A percentile compares a stretch with the other conserved stretches of the same genome.
phyloP scores from a whole-genome alignment of 1,140 invertebrate genomes.

The Drosophila tropicalis region DNA sequence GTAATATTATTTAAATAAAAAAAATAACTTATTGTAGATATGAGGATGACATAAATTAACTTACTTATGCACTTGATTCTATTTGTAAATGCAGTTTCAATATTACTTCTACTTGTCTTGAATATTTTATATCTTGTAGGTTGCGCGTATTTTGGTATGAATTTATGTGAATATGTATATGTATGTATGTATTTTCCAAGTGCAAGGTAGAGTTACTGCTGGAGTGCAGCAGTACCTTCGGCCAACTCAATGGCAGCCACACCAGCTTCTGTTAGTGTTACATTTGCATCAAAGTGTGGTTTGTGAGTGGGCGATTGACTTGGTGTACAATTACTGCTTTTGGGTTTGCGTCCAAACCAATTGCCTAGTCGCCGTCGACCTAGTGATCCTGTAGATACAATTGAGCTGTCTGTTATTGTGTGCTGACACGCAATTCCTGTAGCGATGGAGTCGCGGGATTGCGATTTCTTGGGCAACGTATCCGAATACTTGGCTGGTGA shows the following conservation, averaged over 20 bases:
- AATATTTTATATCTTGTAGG: not conserved
- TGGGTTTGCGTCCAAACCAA: conserved; percentile 80
- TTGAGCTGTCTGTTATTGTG: conserved; percentile 37
- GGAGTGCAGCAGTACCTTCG: conserved; percentile 43
- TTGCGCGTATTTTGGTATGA: not conserved
- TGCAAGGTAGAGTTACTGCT: not conserved
- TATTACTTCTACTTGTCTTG: not conserved
- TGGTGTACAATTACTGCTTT: conserved; percentile 79
- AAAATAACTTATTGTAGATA: too few relatives aligned
- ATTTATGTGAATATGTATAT: conserved; percentile 5
- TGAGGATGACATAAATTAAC: too few relatives aligned
- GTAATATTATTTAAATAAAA: not conserved
- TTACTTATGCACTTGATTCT: not conserved
- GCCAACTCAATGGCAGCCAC: conserved; percentile 68
- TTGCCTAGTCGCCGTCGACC: conserved; percentile 76
- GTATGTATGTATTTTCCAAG: too few relatives aligned
- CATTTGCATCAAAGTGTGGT: conserved; percentile 65
- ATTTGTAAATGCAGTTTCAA: conserved; percentile 1
- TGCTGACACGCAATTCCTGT: conserved; percentile 10
- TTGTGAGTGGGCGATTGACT: conserved; percentile 83
- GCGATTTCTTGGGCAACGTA: conserved; percentile 77
- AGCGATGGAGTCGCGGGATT: conserved; percentile 63
- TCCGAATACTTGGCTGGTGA: conserved; percentile 76
- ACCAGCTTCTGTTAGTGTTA: conserved; percentile 63
- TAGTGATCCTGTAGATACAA: conserved; percentile 70